Percentiles rank a stretch among this genome's conserved stretches.
Evolutionary conservation across 2,888 invertebrate species (phyloP).

Genomic region (Quadriops clusia): DNA sequence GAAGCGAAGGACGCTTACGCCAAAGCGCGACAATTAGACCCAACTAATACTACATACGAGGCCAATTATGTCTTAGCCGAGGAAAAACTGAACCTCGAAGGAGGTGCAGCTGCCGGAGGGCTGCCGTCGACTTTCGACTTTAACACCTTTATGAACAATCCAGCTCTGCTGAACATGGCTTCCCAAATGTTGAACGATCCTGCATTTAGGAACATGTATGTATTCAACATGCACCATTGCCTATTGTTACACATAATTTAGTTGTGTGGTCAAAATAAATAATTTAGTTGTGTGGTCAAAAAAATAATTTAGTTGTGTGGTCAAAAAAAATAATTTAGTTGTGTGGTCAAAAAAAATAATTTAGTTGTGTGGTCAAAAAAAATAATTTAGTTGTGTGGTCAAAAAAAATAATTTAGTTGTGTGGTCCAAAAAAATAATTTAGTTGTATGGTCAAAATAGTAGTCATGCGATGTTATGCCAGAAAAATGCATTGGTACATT

Average conservation of each 20-base stretch:
- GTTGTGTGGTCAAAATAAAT: neutral
- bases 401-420: too few relatives aligned
- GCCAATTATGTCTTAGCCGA: constrained; percentile 78
- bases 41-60: constrained; percentile 80
- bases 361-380: too few relatives aligned
- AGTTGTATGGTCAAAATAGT: too few relatives aligned
- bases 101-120: neutral
- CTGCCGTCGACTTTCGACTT: constrained; percentile 36
- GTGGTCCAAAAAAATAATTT: too few relatives aligned
- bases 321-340: too few relatives aligned
- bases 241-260: too few relatives aligned
- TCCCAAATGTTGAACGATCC: constrained; percentile 77
- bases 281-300: constrained; percentile 3
- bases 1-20: constrained; percentile 80
- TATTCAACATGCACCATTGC: too few relatives aligned
- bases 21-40: constrained; percentile 82
- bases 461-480: too few relatives aligned
- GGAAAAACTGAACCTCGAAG: constrained; percentile 36
- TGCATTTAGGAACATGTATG: constrained; percentile 60
- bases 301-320: too few relatives aligned
- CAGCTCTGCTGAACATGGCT: constrained; percentile 73
- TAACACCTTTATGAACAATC: constrained; percentile 62
- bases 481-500: too few relatives aligned
- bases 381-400: too few relatives aligned
- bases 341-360: too few relatives aligned